Base-by-base conservation (phyloP, 2,888 invertebrate species). In the Noctua comes region DNA sequence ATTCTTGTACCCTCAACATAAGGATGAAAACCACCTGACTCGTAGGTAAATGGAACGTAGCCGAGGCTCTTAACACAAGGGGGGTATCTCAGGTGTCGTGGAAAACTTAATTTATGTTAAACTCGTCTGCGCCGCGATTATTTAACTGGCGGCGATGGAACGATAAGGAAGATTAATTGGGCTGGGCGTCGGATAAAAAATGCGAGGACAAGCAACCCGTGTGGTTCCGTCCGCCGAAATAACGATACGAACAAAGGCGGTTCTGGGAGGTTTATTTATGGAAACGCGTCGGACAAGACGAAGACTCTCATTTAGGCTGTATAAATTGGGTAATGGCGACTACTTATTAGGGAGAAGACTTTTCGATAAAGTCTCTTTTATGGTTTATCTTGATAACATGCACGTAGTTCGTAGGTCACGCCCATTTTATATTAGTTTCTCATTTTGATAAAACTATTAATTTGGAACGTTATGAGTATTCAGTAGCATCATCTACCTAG, bases 61-160 rank as follows among this genome's bases (percentile, higher is more conserved):
- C 79, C 80, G 90, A 88, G 88, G 89, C 91, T 92, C 92, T 93
- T 91, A 94, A 93, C 92, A 91, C 94, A 92, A 93, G 94, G 95
- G 94, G 95, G 94, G 94, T 94, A 95, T 95, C 95, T 94, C 93
- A 95, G 95, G 96, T 96, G 96, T 96, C 93, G 95, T 94, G 94
- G 95, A 95, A 95, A 96, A 96, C 94, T 96, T 96, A 96, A 96
- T 96, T 96, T 96, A 96, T 96, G 96, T 96, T 95, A 96, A 96
- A 97, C 94, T 95, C 94, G 95, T 94, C 95, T 92, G 92, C 93
- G 90, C 91, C 91, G 93, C 95, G 96, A 96, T 96, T 96, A 96
- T 96, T 96, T 95, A 95, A 94, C 94, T 92, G 94, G 92, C 93
- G 92, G 92, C 94, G 96, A 96, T 96, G 93, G 88, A 83, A 88